Conservation (phyloP, 2,797 vertebrate genomes). For the Aldrovandia affinis region DNA sequence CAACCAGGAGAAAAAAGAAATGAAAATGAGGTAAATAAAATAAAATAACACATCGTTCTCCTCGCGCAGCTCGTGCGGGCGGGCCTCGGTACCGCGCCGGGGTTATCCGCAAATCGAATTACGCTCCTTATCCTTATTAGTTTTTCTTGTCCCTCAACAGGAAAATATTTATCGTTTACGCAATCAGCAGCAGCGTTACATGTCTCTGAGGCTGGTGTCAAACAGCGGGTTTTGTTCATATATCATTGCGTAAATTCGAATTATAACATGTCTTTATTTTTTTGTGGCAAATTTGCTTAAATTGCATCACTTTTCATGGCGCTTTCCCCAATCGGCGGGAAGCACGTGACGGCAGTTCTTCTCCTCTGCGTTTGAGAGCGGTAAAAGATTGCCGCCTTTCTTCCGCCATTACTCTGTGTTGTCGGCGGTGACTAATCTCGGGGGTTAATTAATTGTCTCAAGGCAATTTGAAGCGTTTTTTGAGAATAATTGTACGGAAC, state of each 20-base stretch:
- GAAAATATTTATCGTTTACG: background rate
- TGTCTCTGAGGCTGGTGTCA: background rate
- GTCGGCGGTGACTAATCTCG: slow-evolving; percentile 32
- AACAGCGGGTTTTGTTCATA: background rate
- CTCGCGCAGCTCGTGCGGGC: background rate
- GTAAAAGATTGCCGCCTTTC: slow-evolving; percentile 25
- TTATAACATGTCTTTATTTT: background rate
- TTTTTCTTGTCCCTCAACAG: background rate
- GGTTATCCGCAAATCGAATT: background rate
- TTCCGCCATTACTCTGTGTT: slow-evolving; percentile 25
- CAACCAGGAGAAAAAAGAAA: background rate
- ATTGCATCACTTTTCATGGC: background rate
- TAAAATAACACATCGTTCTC: background rate
- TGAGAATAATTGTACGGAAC: slow-evolving; percentile 31
- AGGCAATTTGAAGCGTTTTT: slow-evolving; percentile 30
- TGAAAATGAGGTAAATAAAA: background rate
- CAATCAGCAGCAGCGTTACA: background rate
- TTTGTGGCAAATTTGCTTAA: background rate
- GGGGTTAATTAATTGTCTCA: slow-evolving; percentile 40
- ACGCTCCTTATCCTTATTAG: background rate
- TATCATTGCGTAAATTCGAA: background rate
- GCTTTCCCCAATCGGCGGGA: background rate
- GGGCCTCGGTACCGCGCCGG: background rate
- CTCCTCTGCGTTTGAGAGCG: slow-evolving; percentile 11
- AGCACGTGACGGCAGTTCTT: background rate